Percentiles rank a stretch among this genome's conserved stretches.
Evolutionary conservation across 2,888 invertebrate species (phyloP).

Genomic region (Tachina lurida): DNA sequence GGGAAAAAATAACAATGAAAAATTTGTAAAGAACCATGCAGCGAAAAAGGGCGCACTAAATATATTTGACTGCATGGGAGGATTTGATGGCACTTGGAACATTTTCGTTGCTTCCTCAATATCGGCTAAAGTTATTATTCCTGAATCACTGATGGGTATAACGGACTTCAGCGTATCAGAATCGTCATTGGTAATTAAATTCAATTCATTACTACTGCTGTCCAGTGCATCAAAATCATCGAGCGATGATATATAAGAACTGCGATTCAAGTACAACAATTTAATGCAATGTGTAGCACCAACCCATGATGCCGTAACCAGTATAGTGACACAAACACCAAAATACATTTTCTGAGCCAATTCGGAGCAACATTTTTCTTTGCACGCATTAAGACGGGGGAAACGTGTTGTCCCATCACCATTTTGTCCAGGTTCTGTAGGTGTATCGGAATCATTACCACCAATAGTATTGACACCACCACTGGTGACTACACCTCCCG

Average conservation of each 20-base stretch:
- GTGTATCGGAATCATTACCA: conserved; percentile 77
- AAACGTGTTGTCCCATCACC: conserved; percentile 77
- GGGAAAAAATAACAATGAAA: conserved; percentile 95
- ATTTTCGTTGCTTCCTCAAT: conserved; percentile 81
- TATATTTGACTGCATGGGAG: conserved; percentile 78
- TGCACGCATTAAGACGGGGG: conserved; percentile 84
- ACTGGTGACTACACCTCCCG: conserved; percentile 66
- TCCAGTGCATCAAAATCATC: conserved; percentile 77
- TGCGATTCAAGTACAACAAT: conserved; percentile 87
- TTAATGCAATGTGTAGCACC: conserved; percentile 96
- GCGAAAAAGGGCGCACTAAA: conserved; percentile 97
- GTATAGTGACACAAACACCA: conserved; percentile 92
- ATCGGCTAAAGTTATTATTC: conserved; percentile 74
- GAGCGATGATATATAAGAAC: conserved; percentile 77
- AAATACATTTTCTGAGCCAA: conserved; percentile 95
- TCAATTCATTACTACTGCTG: conserved; percentile 74
- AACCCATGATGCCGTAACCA: conserved; percentile 95
- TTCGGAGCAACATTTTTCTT: conserved; percentile 91
- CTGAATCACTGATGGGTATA: conserved; percentile 78
- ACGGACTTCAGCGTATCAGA: conserved; percentile 47
- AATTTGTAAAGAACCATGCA: conserved; percentile 97
- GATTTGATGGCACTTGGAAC: conserved; percentile 79
- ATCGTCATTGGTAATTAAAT: conserved; percentile 73
- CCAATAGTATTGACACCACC: conserved; percentile 74
- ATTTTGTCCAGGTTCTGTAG: conserved; percentile 75